Percentiles rank a stretch among this genome's conserved stretches.
phyloP scores from a whole-genome alignment of 1,140 invertebrate genomes.

The Bombus cullumanus region DNA sequence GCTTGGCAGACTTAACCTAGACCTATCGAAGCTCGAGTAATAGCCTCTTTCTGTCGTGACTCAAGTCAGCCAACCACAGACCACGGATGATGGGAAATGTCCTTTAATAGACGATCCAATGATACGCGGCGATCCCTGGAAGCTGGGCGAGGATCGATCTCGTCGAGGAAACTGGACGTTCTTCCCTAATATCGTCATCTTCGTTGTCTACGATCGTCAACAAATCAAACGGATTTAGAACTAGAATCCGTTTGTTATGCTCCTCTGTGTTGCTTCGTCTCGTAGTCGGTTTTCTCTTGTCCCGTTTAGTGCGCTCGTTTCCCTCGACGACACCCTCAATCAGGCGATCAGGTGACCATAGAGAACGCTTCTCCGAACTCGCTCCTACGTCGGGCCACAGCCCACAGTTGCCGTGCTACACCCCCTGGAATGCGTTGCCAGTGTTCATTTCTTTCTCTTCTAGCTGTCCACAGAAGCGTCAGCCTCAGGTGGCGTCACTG shows the following conservation, averaged over 20 bases:
- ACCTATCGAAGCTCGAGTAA: not conserved
- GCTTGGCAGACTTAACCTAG: not conserved
- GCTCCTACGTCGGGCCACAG: slow-evolving; percentile 17
- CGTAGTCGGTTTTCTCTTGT: not conserved
- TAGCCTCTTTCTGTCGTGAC: slow-evolving; percentile 4
- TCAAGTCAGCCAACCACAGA: slow-evolving; percentile 1
- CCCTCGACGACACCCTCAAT: slow-evolving; percentile 19
- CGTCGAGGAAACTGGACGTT: not conserved
- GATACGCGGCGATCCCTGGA: slow-evolving; percentile 1
- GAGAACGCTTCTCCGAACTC: slow-evolving; percentile 31
- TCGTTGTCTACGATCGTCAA: not conserved
- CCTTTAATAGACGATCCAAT: not conserved
- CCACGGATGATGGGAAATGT: not conserved
- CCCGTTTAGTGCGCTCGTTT: not conserved
- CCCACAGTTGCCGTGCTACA: slow-evolving; percentile 22
- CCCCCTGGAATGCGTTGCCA: slow-evolving; percentile 63
- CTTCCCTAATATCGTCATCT: not conserved
- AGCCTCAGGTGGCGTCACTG: slow-evolving; percentile 58
- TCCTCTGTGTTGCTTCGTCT: not conserved
- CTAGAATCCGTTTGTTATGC: not conserved
- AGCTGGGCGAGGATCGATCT: not conserved
- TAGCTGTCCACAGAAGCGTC: slow-evolving; percentile 49
- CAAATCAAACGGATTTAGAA: not conserved
- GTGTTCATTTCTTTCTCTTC: slow-evolving; percentile 61
- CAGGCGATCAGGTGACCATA: slow-evolving; percentile 24